These are phyloP conservation scores for Diachrysia chrysitis DNA, from an alignment of 2,888 invertebrate genomes.

Conservation along the genomic window DNA sequence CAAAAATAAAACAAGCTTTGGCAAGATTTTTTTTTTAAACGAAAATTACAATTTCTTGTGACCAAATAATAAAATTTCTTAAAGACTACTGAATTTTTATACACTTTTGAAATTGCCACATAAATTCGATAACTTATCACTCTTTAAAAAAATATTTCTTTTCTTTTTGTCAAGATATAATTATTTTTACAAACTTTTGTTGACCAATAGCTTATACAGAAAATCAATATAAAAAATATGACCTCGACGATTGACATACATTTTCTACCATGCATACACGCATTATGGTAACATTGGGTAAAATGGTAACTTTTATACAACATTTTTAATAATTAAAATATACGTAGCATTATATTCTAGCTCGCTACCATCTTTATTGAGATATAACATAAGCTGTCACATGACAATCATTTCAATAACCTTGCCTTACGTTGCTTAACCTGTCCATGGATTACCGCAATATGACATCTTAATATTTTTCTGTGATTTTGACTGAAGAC, in stretches of 20 bases:
- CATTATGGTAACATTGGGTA: neutral
- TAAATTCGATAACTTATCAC: slow-evolving; percentile 88
- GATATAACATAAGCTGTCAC: neutral
- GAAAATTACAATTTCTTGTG: slow-evolving; percentile 63
- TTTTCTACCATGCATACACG: neutral
- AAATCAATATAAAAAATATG: slow-evolving; percentile 17
- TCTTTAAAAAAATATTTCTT: slow-evolving; percentile 60
- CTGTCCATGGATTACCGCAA: no score
- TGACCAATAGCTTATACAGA: slow-evolving; percentile 46
- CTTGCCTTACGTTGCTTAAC: neutral
- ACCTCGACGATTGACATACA: slow-evolving; percentile 23
- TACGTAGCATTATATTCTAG: neutral
- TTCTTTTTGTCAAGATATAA: slow-evolving; percentile 46
- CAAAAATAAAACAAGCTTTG: slow-evolving; percentile 69
- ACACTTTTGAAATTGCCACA: slow-evolving; percentile 74
- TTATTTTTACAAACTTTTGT: slow-evolving; percentile 42
- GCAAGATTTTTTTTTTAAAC: slow-evolving; percentile 72
- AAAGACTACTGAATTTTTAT: slow-evolving; percentile 62
- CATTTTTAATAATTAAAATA: neutral
- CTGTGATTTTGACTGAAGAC: no score
- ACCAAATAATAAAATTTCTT: slow-evolving; percentile 59
- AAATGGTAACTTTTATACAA: slow-evolving; percentile 5
- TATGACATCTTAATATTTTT: no score
- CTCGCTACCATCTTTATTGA: neutral
- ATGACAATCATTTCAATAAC: neutral